Evolutionary conservation across 2,113 vertebrate genomes (phyloP).

Genomic region (Megaptera novaeangliae): DNA sequence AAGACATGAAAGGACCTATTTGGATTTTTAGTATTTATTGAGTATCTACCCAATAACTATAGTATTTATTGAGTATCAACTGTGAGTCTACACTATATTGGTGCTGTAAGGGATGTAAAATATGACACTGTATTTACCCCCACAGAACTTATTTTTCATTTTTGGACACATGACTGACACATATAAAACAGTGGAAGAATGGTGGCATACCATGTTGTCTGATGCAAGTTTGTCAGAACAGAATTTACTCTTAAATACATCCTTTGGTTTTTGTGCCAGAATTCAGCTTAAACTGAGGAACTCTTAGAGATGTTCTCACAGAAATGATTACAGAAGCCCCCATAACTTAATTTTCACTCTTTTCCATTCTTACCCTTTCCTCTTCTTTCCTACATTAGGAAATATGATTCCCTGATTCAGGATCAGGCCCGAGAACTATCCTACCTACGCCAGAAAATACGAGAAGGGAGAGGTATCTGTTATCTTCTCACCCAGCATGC

Average conservation of each 20-base stretch:
- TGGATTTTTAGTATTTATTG: neutral
- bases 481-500: slow-evolving; percentile 88
- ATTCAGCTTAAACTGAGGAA: neutral
- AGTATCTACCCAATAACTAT: neutral
- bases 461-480: slow-evolving; percentile 86
- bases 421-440: slow-evolving; percentile 94
- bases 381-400: slow-evolving; percentile 76
- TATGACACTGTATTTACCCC: neutral
- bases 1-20: neutral
- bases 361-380: neutral
- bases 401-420: slow-evolving; percentile 91
- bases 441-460: slow-evolving; percentile 88
- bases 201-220: neutral
- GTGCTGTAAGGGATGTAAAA: neutral
- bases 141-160: neutral
- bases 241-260: neutral
- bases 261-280: neutral
- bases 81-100: neutral
- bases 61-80: neutral
- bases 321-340: neutral
- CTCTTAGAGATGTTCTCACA: neutral
- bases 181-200: neutral
- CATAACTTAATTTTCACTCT: neutral
- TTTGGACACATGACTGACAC: neutral
- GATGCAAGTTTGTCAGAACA: neutral